phyloP scores from a whole-genome alignment of 2,797 vertebrate species.

The Scolopax bukidnonensis region DNA sequence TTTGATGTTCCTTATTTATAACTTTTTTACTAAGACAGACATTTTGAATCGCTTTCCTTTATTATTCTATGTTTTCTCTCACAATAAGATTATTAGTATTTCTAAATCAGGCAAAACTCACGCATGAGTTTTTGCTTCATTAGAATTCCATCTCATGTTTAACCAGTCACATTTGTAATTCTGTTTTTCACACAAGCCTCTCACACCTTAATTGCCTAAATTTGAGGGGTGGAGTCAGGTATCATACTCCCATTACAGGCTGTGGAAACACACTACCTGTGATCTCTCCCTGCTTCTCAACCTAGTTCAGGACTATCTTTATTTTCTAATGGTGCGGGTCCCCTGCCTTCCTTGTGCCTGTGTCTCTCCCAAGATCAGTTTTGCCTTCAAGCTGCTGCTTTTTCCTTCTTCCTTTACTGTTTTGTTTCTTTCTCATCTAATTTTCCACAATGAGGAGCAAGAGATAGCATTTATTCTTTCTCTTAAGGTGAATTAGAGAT shows the following conservation, averaged over 20 bases:
- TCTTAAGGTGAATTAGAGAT: slow-evolving; percentile 55
- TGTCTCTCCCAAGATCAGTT: neutral
- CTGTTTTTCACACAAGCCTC: neutral
- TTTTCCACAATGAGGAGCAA: slow-evolving; percentile 18
- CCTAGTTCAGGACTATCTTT: neutral
- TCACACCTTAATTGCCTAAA: neutral
- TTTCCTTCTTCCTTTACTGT: slow-evolving; percentile 7
- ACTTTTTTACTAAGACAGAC: neutral
- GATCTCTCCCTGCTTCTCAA: neutral
- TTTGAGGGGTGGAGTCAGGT: neutral
- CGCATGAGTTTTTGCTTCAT: neutral
- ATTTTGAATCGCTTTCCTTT: neutral
- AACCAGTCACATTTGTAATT: neutral
- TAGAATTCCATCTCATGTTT: neutral
- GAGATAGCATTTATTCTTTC: slow-evolving; percentile 44
- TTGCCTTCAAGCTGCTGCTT: neutral
- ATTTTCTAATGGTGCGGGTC: neutral
- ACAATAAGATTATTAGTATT: neutral
- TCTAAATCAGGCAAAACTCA: neutral
- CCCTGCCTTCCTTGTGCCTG: neutral
- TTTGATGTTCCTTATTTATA: neutral
- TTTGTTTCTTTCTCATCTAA: slow-evolving; percentile 37
- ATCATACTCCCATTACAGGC: neutral
- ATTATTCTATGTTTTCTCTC: neutral
- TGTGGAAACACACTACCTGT: neutral